Evolutionary conservation across 1,140 invertebrate genomes (phyloP), one percentile per base, ranked within the genome.

Genomic region (Eupeodes corollae): DNA sequence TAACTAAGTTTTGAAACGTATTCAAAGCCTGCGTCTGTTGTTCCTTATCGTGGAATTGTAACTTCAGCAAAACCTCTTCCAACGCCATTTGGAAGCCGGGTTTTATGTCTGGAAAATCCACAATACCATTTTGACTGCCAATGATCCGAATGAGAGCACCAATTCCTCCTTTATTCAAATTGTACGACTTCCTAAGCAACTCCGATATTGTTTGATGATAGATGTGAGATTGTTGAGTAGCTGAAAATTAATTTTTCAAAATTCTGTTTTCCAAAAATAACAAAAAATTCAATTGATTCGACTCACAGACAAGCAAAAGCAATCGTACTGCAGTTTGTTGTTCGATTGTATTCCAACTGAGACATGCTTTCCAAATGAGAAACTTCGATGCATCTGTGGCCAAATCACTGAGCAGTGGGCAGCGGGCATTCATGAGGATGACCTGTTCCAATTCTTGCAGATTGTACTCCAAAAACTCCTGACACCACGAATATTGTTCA

Each of bases 381-480:
- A 57, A 56, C 39, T 66, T 68, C 1, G 63, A 59, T 15, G 64
- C 53, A 21, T 68, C 65, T 6, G 48, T 57, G 3, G 58, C 52
- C 21, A 68, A 46, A 39, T 68, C 66, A 0, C 48, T 56, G 6
- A 68, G 47, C 5, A 68, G 41, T 0, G 63, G 65, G 26, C 59
- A 68, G 14, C 57, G 51, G 1, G 55, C 53, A 42, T 61, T 56
- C 13, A 63, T 63, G 0, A 64, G 52, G n/a, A 68, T 56, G 41
- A 58, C 55, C 44, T 60, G 56, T 34, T 68, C 65, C 18, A 68
- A 37, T 45, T 76, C 73, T 47, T 71, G 67, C 30, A 77, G 52
- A 9, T 73, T 72, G 9, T 70, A 61, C 49, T 77, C 75, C 6
- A 77, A 43, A 43, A 77, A 74, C 33, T 75, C 72, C 21, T 63